Conservation (phyloP, 2,113 vertebrate genomes). For the Opisthocomus hoazin region DNA sequence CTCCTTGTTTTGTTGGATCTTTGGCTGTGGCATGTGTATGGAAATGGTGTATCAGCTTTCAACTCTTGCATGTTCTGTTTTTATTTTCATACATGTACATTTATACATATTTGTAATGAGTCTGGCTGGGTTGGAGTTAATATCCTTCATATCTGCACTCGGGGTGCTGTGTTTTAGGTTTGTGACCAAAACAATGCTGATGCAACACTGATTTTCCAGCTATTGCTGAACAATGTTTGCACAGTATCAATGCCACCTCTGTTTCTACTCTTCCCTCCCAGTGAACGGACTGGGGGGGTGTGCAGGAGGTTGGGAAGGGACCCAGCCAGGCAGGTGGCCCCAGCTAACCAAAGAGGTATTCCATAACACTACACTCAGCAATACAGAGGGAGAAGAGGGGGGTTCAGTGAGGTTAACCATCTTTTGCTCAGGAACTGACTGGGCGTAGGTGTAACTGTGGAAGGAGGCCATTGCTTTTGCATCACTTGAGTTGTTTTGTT, state of each 20-base stretch:
- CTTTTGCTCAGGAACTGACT: neutral
- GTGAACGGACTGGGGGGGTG: neutral
- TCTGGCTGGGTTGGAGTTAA: neutral
- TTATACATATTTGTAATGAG: neutral
- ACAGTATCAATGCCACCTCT: neutral
- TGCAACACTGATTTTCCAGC: neutral
- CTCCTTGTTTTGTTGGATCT: neutral
- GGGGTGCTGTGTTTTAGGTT: neutral
- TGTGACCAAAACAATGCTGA: neutral
- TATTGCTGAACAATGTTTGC: neutral
- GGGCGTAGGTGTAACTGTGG: neutral
- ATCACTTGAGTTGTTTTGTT: neutral
- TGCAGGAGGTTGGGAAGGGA: neutral
- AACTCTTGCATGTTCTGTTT: neutral
- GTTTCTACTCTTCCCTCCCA: neutral
- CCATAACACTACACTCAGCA: neutral
- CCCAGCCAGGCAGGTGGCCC: neutral
- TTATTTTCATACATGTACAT: rapidly evolving
- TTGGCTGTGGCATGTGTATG: neutral
- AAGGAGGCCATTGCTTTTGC: neutral
- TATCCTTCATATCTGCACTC: neutral
- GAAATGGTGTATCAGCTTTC: neutral
- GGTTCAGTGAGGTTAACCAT: neutral
- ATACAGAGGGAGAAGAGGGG: neutral
- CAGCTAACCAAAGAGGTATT: too few species aligned